Evolutionary conservation across 1,140 invertebrate genomes (phyloP).

Genomic region (Cydia pomonella): DNA sequence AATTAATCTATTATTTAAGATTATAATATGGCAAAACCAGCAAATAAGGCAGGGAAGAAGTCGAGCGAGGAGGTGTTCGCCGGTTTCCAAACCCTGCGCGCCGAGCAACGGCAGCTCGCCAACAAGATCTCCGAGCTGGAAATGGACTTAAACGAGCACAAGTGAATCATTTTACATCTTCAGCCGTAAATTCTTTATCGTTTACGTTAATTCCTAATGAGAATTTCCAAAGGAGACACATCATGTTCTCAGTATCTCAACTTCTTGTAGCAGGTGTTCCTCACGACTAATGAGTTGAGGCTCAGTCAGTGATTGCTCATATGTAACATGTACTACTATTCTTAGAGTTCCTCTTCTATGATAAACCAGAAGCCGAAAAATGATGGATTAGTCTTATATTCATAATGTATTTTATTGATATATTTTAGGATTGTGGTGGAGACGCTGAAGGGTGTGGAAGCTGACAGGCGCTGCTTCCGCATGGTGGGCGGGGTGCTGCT

Average conservation of each 20-base stretch:
- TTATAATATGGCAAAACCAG: slow-evolving; percentile 43
- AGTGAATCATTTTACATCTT: slow-evolving; percentile 83
- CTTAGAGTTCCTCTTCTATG: background rate
- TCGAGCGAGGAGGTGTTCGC: slow-evolving; percentile 91
- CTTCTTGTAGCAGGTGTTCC: background rate
- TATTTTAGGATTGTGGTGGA: slow-evolving; percentile 93
- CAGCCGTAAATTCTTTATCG: background rate
- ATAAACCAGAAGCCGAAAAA: background rate
- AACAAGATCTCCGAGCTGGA: slow-evolving; percentile 95
- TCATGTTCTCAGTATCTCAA: background rate
- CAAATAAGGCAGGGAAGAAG: slow-evolving; percentile 68
- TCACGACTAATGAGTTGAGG: background rate
- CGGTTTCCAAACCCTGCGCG: slow-evolving; percentile 92
- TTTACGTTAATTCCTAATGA: background rate
- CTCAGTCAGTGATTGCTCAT: background rate
- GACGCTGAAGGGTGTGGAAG: slow-evolving; percentile 92
- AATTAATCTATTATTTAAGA: background rate
- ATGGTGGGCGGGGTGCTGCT: slow-evolving; percentile 96
- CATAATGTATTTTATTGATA: no score
- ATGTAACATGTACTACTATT: background rate
- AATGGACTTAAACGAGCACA: slow-evolving; percentile 96
- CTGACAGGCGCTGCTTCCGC: slow-evolving; percentile 94
- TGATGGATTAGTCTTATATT: background rate
- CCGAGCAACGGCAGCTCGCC: slow-evolving; percentile 92
- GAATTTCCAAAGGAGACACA: no score